phyloP scores from a whole-genome alignment of 2,113 vertebrate genomes.

The Pao palembangensis region DNA sequence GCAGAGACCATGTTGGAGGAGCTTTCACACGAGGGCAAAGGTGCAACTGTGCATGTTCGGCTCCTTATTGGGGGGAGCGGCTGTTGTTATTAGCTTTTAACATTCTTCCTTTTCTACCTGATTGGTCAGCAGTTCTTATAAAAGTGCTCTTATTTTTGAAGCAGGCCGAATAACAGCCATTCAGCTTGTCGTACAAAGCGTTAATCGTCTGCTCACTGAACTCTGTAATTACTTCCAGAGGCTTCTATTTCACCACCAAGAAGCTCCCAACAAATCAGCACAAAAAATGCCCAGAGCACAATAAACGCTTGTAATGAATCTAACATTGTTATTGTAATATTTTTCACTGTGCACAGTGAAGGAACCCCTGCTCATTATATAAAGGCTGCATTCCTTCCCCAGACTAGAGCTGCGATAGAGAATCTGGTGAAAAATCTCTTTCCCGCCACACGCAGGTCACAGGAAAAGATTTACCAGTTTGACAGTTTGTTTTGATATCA shows the following conservation, averaged over 20 bases:
- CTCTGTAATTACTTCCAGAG: constrained; percentile 23
- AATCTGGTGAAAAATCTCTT: background rate
- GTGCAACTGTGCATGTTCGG: constrained; percentile 6
- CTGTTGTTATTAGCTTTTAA: background rate
- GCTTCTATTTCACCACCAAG: constrained; percentile 15
- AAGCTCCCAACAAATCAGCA: constrained; percentile 17
- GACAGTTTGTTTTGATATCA: constrained; percentile 52
- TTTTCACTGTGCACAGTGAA: too few relatives aligned
- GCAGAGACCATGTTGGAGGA: constrained; percentile 30
- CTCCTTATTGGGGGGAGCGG: constrained; percentile 1
- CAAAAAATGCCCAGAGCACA: background rate
- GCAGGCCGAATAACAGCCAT: constrained; percentile 24
- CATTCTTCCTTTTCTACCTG: constrained; percentile 11
- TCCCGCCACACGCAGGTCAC: constrained; percentile 1
- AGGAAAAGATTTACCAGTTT: constrained; percentile 18
- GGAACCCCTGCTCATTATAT: background rate
- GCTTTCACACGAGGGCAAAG: constrained; percentile 36
- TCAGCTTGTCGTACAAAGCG: constrained; percentile 4
- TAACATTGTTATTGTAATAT: background rate
- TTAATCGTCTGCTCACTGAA: constrained; percentile 11
- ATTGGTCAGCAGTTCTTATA: constrained; percentile 23
- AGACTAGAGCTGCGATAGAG: background rate
- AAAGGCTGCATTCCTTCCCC: too few relatives aligned
- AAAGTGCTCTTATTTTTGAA: constrained; percentile 36
- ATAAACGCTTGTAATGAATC: constrained; percentile 9